These are phyloP conservation scores for Hetaerina americana DNA, from an alignment of 1,140 invertebrate genomes.

Conservation along the genomic window DNA sequence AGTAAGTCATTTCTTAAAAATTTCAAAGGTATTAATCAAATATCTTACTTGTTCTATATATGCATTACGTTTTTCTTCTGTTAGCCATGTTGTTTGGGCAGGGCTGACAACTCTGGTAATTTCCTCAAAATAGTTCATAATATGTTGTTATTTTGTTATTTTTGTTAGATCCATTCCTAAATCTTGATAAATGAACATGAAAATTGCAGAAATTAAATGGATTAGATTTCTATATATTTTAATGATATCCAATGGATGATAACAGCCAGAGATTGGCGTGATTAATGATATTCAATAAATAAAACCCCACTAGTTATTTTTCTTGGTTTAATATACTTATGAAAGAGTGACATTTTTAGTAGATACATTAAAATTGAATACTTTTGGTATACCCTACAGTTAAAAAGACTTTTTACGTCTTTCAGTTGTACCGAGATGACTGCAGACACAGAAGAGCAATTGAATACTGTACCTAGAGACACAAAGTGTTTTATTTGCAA, in stretches of 20 bases:
- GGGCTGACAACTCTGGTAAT: not conserved
- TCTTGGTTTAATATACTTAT: not conserved
- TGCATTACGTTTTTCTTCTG: not conserved
- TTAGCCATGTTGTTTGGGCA: not conserved
- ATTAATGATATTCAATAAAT: not conserved
- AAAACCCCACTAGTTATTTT: not conserved
- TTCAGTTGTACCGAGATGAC: not conserved
- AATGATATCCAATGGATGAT: not conserved
- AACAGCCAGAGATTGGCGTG: not conserved
- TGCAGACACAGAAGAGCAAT: not conserved
- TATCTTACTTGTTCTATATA: not conserved
- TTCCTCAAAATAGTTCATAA: not conserved
- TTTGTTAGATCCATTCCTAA: not conserved
- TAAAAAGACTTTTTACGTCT: not conserved
- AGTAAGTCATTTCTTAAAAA: no score
- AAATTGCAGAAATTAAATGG: no score
- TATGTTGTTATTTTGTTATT: not conserved
- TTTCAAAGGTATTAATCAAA: no score
- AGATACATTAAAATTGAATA: not conserved
- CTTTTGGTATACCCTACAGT: not conserved
- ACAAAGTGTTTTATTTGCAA: conserved; percentile 1
- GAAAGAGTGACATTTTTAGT: not conserved
- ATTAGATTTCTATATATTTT: not conserved
- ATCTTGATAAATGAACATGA: not conserved
- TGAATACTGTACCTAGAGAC: not conserved